Conservation (phyloP, 2,797 vertebrate genomes). For the Graptemys geographica region DNA sequence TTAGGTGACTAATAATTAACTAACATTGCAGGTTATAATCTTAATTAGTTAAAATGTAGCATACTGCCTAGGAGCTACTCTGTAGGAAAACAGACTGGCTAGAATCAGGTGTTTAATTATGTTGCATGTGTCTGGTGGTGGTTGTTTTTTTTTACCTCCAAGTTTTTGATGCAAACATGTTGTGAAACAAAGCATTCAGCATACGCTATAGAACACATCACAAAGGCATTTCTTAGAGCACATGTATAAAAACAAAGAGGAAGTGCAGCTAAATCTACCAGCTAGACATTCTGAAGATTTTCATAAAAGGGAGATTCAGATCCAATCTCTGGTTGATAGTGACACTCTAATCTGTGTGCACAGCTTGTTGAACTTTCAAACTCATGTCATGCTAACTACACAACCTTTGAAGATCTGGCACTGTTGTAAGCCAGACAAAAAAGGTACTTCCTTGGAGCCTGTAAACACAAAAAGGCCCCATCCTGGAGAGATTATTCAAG, state of each 20-base stretch:
- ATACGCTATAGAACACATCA: neutral
- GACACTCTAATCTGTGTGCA: neutral
- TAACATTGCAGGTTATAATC: neutral
- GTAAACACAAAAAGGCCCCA: neutral
- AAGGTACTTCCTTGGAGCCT: neutral
- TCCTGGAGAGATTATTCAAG: neutral
- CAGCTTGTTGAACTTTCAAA: neutral
- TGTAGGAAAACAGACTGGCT: neutral
- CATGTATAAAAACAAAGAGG: neutral
- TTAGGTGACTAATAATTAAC: neutral
- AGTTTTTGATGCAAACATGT: neutral
- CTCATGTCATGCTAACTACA: neutral
- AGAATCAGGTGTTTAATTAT: neutral
- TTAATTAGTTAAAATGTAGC: neutral
- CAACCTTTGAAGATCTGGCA: neutral
- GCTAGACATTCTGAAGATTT: neutral
- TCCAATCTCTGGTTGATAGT: neutral
- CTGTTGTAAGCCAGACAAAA: neutral
- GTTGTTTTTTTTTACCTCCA: neutral
- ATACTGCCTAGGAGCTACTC: neutral
- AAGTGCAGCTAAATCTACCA: neutral
- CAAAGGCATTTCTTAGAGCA: neutral
- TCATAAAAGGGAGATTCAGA: neutral
- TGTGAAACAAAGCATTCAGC: constrained; percentile 18
- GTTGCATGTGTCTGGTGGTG: neutral